A percentile compares a stretch with the other conserved stretches of the same genome.
Conservation (phyloP, 1,140 invertebrate species). For the Drosophila tristis region DNA sequence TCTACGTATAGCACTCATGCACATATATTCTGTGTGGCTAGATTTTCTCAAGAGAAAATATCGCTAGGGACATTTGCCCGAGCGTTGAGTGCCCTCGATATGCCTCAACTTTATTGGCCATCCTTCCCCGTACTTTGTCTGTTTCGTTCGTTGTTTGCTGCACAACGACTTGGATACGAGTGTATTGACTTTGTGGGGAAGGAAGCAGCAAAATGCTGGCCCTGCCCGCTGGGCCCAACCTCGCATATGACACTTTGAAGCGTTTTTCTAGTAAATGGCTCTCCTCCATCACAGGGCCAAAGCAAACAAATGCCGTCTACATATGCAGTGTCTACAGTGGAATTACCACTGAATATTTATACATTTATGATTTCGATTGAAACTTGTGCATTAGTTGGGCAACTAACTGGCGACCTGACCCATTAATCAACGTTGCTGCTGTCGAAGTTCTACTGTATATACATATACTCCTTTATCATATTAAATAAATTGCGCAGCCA, state of each 20-base stretch:
- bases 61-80: too few species aligned
- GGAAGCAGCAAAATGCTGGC: not conserved
- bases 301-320: conserved; percentile 2
- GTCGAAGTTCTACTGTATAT: conserved; percentile 26
- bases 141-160: too few species aligned
- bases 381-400: not conserved
- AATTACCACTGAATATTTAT: conserved; percentile 35
- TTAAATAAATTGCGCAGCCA: conserved; percentile 60
- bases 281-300: not conserved
- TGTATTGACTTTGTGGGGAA: conserved; percentile 38
- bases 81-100: too few species aligned
- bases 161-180: too few species aligned
- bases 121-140: too few species aligned
- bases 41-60: too few species aligned
- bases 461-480: conserved; percentile 41
- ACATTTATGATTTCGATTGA: conserved; percentile 37
- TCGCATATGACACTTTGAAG: conserved; percentile 27
- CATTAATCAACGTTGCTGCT: too few species aligned
- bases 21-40: too few species aligned
- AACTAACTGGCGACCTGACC: not conserved
- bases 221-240: not conserved
- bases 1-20: too few species aligned
- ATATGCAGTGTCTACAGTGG: conserved; percentile 1
- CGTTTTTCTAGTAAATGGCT: conserved; percentile 37
- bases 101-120: too few species aligned